phyloP scores from a whole-genome alignment of 53 echinoderm and acorn worm genomes.

The Holothuria leucospilota region DNA sequence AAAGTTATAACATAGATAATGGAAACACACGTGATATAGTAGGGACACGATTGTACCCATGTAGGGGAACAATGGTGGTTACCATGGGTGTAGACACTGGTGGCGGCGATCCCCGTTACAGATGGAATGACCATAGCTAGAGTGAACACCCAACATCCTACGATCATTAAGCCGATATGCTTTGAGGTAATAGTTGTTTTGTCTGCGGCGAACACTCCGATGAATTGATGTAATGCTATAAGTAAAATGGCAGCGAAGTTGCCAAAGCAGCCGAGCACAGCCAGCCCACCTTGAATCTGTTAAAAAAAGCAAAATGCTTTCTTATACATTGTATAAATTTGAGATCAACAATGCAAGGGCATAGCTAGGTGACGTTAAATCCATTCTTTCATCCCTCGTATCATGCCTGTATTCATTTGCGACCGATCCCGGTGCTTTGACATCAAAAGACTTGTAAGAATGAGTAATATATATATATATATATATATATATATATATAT shows the following conservation, averaged over 20 bases:
- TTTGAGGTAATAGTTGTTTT: background rate
- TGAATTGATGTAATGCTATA: background rate
- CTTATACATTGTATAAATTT: too few species aligned
- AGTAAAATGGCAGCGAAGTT: too few species aligned
- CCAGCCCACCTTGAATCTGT: background rate
- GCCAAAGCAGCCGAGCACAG: too few species aligned
- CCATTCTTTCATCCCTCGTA: too few species aligned
- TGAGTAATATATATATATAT: too few species aligned
- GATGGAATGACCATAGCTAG: background rate
- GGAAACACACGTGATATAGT: background rate
- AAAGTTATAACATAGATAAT: background rate
- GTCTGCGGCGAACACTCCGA: background rate
- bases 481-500: too few species aligned
- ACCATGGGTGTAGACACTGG: background rate
- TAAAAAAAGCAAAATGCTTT: too few species aligned
- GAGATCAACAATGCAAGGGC: too few species aligned
- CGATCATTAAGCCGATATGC: background rate
- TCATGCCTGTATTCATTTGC: too few species aligned
- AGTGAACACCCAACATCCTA: background rate
- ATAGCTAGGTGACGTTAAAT: too few species aligned
- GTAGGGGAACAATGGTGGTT: slow-evolving; percentile 2
- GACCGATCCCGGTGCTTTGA: too few species aligned
- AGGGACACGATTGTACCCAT: background rate
- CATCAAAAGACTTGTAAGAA: too few species aligned
- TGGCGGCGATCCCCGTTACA: background rate